Evolutionary conservation across 2,797 vertebrate genomes (phyloP).

Genomic region (Orientallactaga sibirica): DNA sequence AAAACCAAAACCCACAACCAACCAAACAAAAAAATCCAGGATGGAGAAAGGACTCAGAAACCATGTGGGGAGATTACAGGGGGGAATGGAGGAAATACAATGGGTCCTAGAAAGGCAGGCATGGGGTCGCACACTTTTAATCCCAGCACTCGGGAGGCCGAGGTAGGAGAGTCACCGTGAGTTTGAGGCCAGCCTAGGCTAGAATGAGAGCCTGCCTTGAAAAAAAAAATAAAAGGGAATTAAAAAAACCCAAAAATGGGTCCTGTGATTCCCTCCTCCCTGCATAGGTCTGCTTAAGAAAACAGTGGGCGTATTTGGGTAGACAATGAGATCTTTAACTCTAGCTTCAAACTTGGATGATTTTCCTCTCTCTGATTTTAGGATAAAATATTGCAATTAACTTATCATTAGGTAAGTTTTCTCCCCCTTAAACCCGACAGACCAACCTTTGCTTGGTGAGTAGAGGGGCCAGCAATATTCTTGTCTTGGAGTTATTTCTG

Average conservation of each 20-base stretch:
- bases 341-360: not conserved
- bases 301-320: not conserved
- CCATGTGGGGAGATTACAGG: not conserved
- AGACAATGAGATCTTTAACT: not conserved
- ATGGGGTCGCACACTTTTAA: no score
- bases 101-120: not conserved
- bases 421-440: not conserved
- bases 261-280: not conserved
- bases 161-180: no score
- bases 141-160: no score
- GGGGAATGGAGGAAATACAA: not conserved
- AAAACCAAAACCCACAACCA: no score
- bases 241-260: not conserved
- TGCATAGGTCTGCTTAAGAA: not conserved
- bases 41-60: not conserved
- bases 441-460: not conserved
- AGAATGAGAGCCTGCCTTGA: no score
- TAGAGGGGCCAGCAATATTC: not conserved
- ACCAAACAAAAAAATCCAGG: not conserved
- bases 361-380: slow-evolving; percentile 9
- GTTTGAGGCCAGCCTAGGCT: no score
- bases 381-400: slow-evolving; percentile 14
- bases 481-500: slow-evolving; percentile 52
- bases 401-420: not conserved
- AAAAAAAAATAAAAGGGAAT: no score